Conservation (phyloP, 2,113 vertebrate genomes). For the Azemiops feae region DNA sequence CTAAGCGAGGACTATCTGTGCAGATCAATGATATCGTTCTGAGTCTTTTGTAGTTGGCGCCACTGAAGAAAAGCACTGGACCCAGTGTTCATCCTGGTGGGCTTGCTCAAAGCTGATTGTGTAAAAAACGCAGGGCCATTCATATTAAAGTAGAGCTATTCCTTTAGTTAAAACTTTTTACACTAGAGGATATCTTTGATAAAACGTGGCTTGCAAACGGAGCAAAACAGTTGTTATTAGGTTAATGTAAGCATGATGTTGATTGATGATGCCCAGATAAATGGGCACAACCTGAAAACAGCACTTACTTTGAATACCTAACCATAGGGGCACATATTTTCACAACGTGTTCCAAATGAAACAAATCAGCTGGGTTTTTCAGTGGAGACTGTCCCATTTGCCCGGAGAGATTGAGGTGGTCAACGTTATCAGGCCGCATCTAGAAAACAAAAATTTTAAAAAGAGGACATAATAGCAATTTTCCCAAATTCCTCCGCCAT, state of each 20-base stretch:
- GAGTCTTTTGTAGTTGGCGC: too few species aligned
- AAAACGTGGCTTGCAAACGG: not conserved
- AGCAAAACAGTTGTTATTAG: not conserved
- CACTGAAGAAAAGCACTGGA: too few species aligned
- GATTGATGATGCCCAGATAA: fast-evolving
- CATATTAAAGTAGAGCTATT: not conserved
- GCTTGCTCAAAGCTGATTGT: not conserved
- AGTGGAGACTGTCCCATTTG: constrained; percentile 53
- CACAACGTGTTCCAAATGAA: constrained; percentile 79
- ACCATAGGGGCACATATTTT: constrained; percentile 97
- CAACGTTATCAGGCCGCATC: constrained; percentile 32
- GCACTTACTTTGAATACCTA: constrained; percentile 95
- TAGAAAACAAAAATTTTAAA: constrained; percentile 32
- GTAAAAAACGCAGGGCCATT: not conserved
- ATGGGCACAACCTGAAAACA: not conserved
- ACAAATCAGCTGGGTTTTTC: constrained; percentile 80
- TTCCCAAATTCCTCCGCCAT: not conserved
- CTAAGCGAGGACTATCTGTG: too few species aligned
- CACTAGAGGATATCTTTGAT: not conserved
- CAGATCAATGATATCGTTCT: too few species aligned
- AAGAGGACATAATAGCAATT: not conserved
- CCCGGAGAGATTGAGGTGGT: constrained; percentile 48
- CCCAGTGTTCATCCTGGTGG: too few species aligned
- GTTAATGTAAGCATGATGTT: not conserved
- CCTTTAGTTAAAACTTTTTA: too few species aligned